Base-by-base conservation (phyloP, 2,888 invertebrate genomes). In the Tenthredo mesomela region DNA sequence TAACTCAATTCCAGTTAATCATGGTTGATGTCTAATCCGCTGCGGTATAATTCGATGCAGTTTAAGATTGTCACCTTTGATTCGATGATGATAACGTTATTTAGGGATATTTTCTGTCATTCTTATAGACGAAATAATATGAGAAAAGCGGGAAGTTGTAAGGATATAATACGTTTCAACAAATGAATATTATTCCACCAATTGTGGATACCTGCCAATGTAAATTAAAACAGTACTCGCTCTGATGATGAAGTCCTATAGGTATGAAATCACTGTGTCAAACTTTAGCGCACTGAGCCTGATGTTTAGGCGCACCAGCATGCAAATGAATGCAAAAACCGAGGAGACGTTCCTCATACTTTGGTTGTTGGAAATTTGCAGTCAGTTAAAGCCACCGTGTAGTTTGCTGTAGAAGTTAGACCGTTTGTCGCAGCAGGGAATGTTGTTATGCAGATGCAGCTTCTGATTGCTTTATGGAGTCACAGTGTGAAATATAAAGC, bases 381-480 rank as follows among this genome's bases (percentile, higher is more conserved):
- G 80, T 61, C 80, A 61, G 37, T 40, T 80, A 61, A 37, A 37
- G 6, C 61, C 61, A 12, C 40, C 40, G 47, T 58, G 61, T 80
- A 80, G 80, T 80, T 80, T 80, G 40, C 80, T 40, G 40, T 80
- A 80, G 58, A 80, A 80, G 80, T 80, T 80, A 80, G 80, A 40
- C 80, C 80, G 80, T 80, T 80, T 80, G 80, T 61, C 80, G 80
- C 80, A 80, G 80, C 80, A 80, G 58, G 37, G 80, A 80, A 80
- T 50, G 80, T 80, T 80, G 80, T 80, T 80, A 80, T 80, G 80
- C 80, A 80, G 80, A 80, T 80, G 58, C 61, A 58, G 80, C 37
- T 50, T 80, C 61, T 80, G 80, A 80, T 80, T 80, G 80, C 80
- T 40, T 80, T 50, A 47, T 47, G 6, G 37, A 29, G 61, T 54